Conservation (phyloP, 2,888 invertebrate species). For the Lochmaea capreae region DNA sequence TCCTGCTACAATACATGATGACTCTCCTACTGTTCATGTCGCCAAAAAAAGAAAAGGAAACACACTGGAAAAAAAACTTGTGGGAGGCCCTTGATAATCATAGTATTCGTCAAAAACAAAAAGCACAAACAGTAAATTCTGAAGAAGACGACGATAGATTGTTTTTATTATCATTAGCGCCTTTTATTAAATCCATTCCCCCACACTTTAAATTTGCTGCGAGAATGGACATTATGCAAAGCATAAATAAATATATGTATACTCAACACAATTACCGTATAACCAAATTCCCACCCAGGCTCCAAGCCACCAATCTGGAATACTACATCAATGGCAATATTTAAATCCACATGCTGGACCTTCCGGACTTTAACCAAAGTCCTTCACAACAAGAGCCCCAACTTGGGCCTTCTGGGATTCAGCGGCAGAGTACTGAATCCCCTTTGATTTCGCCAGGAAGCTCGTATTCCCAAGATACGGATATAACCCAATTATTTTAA, state of each 20-base stretch:
- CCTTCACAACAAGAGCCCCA: constrained; percentile 25
- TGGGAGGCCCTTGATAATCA: constrained; percentile 34
- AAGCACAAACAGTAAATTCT: constrained; percentile 22
- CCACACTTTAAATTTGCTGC: constrained; percentile 28
- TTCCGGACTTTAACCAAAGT: constrained; percentile 29
- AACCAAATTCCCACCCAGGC: constrained; percentile 2
- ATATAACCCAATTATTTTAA: constrained; percentile 33
- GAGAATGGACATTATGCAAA: constrained; percentile 29
- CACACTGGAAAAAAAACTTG: constrained; percentile 32
- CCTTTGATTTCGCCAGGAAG: constrained; percentile 33
- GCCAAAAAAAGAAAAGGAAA: constrained; percentile 32
- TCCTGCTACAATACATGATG: constrained; percentile 25
- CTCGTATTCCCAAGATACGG: constrained; percentile 36
- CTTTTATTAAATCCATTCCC: constrained; percentile 25
- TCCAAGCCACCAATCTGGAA: constrained; percentile 25
- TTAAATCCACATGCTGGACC: constrained; percentile 31
- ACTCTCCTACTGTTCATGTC: constrained; percentile 19
- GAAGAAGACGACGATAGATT: constrained; percentile 33
- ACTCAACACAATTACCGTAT: constrained; percentile 3
- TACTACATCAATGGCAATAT: constrained; percentile 24
- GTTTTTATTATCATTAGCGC: constrained; percentile 27
- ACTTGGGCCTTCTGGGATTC: constrained; percentile 28
- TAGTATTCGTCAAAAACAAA: constrained; percentile 33
- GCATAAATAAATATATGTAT: constrained; percentile 19
- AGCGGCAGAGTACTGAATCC: constrained; percentile 26